Conservation (phyloP, 2,888 invertebrate genomes). For the Synanthedon formicaeformis region DNA sequence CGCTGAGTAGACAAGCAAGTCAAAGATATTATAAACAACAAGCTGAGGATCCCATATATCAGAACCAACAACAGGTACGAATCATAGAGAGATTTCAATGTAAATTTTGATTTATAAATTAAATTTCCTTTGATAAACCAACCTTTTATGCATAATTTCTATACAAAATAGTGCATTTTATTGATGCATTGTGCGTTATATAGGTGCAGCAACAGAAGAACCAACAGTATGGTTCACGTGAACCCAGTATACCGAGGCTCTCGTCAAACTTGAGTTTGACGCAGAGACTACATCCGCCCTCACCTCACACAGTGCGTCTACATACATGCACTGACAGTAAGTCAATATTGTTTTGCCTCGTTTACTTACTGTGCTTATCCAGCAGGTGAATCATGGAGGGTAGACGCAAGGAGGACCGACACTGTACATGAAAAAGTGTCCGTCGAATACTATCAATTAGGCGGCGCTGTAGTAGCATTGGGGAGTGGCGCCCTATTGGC, state of each 20-base stretch:
- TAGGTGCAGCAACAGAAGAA: slow-evolving; percentile 64
- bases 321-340: slow-evolving; percentile 56
- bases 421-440: too few species aligned
- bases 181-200: neutral
- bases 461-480: too few species aligned
- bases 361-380: too few species aligned
- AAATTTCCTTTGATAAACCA: too few species aligned
- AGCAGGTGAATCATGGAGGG: too few species aligned
- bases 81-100: too few species aligned
- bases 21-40: slow-evolving; percentile 50
- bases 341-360: slow-evolving; percentile 8
- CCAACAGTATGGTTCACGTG: slow-evolving; percentile 58
- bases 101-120: too few species aligned
- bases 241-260: slow-evolving; percentile 54
- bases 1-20: slow-evolving; percentile 61
- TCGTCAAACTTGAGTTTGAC: slow-evolving; percentile 57
- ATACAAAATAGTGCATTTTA: neutral
- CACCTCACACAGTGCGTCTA: slow-evolving; percentile 49
- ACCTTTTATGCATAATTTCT: too few species aligned
- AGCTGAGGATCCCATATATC: slow-evolving; percentile 61
- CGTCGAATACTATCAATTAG: too few species aligned
- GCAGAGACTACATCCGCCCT: slow-evolving; percentile 49
- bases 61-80: slow-evolving; percentile 61
- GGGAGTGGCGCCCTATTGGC: too few species aligned
- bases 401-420: too few species aligned